These are phyloP conservation scores for Acanthosepion lycidas DNA, from an alignment of 2,888 invertebrate genomes.

Conservation along the genomic window DNA sequence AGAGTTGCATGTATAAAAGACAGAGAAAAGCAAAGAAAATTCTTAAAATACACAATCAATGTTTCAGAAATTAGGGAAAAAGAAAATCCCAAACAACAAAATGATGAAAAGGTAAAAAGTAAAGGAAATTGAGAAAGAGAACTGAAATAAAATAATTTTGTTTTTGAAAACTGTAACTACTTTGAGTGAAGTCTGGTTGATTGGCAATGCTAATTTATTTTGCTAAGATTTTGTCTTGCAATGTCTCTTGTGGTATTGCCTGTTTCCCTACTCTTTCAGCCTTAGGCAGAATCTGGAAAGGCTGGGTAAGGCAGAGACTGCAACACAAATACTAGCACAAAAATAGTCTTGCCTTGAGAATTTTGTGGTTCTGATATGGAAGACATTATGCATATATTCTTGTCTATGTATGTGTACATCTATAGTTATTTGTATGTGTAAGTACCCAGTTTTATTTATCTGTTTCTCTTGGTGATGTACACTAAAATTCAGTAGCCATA, in stretches of 20 bases:
- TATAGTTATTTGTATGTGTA: background rate
- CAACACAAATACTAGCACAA: background rate
- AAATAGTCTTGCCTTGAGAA: background rate
- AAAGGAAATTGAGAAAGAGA: background rate
- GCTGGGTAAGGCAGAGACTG: background rate
- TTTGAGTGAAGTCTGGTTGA: slow-evolving; percentile 24
- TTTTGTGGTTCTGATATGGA: background rate
- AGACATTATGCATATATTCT: background rate
- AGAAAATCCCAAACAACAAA: too few species aligned
- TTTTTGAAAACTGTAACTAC: background rate
- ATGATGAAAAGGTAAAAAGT: too few species aligned
- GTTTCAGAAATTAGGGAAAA: too few species aligned
- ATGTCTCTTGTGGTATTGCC: background rate
- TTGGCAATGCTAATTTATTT: slow-evolving; percentile 4
- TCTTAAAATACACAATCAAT: too few species aligned
- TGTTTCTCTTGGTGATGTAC: background rate
- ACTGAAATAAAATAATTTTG: background rate
- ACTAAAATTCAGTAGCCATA: background rate
- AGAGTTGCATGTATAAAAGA: too few species aligned
- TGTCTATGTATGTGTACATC: background rate
- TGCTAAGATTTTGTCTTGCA: background rate
- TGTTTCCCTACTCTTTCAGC: background rate
- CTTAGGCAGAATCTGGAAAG: background rate
- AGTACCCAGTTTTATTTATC: background rate
- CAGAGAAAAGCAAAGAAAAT: too few species aligned